Conservation (phyloP, 2,888 invertebrate genomes). For the Volucella zonaria region DNA sequence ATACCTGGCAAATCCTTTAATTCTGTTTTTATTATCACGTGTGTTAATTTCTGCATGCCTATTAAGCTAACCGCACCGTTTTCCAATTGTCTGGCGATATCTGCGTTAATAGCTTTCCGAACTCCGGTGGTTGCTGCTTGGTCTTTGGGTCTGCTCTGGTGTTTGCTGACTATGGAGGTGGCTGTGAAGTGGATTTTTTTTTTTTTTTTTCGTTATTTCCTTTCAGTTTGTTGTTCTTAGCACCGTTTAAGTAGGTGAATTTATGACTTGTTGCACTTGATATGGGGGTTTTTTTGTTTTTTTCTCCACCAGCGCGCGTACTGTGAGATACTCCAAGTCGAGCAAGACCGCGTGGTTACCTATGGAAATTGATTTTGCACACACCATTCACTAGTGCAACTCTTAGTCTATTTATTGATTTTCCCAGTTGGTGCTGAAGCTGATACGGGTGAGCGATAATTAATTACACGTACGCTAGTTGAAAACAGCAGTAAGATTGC, state of each 20-base stretch:
- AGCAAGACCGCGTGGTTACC: constrained; percentile 19
- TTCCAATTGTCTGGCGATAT: constrained; percentile 68
- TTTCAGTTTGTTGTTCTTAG: constrained; percentile 38
- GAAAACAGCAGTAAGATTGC: too few species aligned
- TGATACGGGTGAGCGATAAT: constrained; percentile 44
- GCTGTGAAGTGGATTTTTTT: constrained; percentile 28
- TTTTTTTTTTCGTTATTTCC: constrained; percentile 1
- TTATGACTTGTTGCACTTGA: constrained; percentile 73
- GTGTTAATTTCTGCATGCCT: constrained; percentile 73
- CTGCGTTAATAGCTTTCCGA: constrained; percentile 44
- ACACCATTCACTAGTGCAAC: constrained; percentile 51
- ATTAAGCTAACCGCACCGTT: constrained; percentile 65
- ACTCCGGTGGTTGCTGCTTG: neutral
- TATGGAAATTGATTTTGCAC: constrained; percentile 61
- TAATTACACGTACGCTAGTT: constrained; percentile 46
- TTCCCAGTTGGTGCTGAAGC: constrained; percentile 24
- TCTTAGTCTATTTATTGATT: constrained; percentile 48
- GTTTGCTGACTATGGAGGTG: too few species aligned
- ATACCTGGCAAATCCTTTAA: constrained; percentile 70
- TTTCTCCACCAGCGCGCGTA: constrained; percentile 22
- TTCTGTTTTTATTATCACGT: constrained; percentile 64
- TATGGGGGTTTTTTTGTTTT: constrained; percentile 42
- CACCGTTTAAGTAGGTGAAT: constrained; percentile 72
- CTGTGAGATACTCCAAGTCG: neutral
- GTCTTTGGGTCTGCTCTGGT: too few species aligned